Percentiles rank a stretch among this genome's conserved stretches.
Evolutionary conservation across 2,797 vertebrate genomes (phyloP).

Genomic region (Petrocephalus schoutedeni): DNA sequence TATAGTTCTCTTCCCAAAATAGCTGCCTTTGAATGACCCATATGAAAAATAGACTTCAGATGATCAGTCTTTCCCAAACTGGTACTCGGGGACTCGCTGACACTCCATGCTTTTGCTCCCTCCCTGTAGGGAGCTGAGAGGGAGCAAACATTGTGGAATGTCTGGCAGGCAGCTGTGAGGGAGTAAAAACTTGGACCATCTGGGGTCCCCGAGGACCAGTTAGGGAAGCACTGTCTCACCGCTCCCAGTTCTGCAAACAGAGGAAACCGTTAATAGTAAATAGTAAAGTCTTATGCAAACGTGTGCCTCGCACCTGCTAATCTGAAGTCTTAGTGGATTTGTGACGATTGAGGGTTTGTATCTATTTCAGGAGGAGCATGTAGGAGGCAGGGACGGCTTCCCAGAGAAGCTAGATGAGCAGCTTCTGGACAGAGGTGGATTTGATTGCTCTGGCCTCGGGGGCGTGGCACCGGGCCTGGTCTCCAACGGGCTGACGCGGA

Average conservation of each 20-base stretch:
- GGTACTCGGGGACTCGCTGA: neutral
- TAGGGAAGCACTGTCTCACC: neutral
- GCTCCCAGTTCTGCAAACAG: too few relatives aligned
- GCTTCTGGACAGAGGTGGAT: slow-evolving; percentile 57
- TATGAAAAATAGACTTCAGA: neutral
- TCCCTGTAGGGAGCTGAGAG: neutral
- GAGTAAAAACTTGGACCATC: neutral
- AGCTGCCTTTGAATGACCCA: neutral
- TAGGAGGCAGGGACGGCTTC: slow-evolving; percentile 65
- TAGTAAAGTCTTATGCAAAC: too few relatives aligned
- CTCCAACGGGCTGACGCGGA: slow-evolving; percentile 78
- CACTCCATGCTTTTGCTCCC: neutral
- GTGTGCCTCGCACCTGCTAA: neutral
- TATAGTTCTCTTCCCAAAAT: neutral
- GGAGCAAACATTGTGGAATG: neutral
- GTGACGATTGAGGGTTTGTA: neutral
- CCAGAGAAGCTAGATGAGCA: slow-evolving; percentile 76
- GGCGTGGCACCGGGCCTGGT: slow-evolving; percentile 59
- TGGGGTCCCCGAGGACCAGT: neutral
- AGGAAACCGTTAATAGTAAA: too few relatives aligned
- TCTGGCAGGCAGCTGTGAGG: neutral
- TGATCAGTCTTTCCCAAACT: neutral
- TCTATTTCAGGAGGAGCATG: slow-evolving; percentile 70
- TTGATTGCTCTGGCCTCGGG: slow-evolving; percentile 59
- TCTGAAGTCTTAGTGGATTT: neutral